phyloP scores from a whole-genome alignment of 2,888 invertebrate species.

The Trichogramma evanescens region DNA sequence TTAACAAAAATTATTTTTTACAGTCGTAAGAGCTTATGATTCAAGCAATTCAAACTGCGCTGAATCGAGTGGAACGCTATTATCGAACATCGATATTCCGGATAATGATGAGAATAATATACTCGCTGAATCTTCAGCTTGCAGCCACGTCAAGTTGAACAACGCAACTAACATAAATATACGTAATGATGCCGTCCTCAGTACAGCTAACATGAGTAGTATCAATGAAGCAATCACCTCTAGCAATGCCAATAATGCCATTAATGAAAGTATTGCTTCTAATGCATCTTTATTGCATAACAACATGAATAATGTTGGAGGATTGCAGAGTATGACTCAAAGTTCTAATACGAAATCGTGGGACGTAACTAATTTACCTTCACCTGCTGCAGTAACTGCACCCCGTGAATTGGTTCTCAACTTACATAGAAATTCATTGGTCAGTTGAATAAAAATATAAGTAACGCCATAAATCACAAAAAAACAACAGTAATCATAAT shows the following conservation, averaged over 20 bases:
- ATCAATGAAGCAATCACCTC: slow-evolving; percentile 40
- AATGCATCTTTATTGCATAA: slow-evolving; percentile 36
- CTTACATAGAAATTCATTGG: slow-evolving; percentile 24
- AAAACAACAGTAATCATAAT: no score
- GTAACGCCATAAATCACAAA: no score
- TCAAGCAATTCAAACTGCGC: no score
- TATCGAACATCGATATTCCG: no score
- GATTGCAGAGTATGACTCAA: neutral
- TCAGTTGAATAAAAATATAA: neutral
- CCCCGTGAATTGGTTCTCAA: slow-evolving; percentile 30
- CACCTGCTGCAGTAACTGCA: neutral
- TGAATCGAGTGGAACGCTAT: no score
- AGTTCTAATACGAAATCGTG: slow-evolving; percentile 5
- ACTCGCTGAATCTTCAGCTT: neutral
- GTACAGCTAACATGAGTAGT: slow-evolving; percentile 37
- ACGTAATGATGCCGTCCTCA: slow-evolving; percentile 37
- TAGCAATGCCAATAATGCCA: slow-evolving; percentile 42
- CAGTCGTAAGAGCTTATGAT: no score
- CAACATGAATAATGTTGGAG: neutral
- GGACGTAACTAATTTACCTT: slow-evolving; percentile 7
- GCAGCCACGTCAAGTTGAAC: slow-evolving; percentile 41
- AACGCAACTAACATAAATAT: slow-evolving; percentile 46
- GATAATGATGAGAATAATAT: slow-evolving; percentile 7
- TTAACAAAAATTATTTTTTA: no score
- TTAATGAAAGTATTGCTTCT: slow-evolving; percentile 44